These are phyloP conservation scores for Macropodus opercularis DNA, from an alignment of 2,797 vertebrate genomes.

Conservation along the genomic window DNA sequence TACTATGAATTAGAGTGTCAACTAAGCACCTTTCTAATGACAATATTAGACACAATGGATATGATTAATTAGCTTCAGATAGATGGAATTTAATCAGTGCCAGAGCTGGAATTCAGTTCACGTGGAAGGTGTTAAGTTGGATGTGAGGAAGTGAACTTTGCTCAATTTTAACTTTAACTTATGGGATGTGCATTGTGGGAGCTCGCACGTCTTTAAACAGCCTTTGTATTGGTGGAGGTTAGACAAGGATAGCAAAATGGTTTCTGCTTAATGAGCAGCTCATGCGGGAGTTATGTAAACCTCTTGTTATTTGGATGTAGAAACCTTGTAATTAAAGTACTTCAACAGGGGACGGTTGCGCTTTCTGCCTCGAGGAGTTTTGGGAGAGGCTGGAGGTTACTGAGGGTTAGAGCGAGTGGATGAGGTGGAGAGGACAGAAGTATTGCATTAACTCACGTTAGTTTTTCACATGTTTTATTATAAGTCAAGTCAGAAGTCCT, in stretches of 20 bases:
- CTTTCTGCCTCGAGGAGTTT: slow-evolving; percentile 43
- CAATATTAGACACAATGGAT: slow-evolving; percentile 76
- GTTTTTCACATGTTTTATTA: slow-evolving; percentile 51
- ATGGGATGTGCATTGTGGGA: slow-evolving; percentile 53
- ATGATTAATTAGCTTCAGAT: slow-evolving; percentile 75
- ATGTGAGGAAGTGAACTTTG: slow-evolving; percentile 61
- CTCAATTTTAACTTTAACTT: slow-evolving; percentile 46
- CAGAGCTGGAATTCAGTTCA: slow-evolving; percentile 46
- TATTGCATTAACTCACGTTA: slow-evolving; percentile 40
- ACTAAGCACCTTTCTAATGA: slow-evolving; percentile 78
- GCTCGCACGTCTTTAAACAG: slow-evolving; percentile 35
- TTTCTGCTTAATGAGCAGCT: slow-evolving; percentile 63
- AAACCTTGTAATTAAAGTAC: slow-evolving; percentile 73
- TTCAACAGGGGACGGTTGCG: slow-evolving; percentile 60
- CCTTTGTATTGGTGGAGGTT: slow-evolving; percentile 44
- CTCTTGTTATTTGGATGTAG: slow-evolving; percentile 66
- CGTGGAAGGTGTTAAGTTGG: slow-evolving; percentile 32
- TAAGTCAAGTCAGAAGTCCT: slow-evolving; percentile 47
- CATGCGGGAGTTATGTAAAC: slow-evolving; percentile 66
- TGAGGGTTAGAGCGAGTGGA: slow-evolving; percentile 23
- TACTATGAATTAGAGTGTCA: slow-evolving; percentile 76
- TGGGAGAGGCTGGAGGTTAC: slow-evolving; percentile 37
- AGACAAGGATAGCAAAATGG: slow-evolving; percentile 50
- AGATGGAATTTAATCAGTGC: slow-evolving; percentile 66
- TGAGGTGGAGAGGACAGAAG: slow-evolving; percentile 17